A percentile compares a stretch with the other conserved stretches of the same genome.
Evolutionary conservation across 1,140 invertebrate genomes (phyloP).

Genomic region (Phymorhynchus buccinoides): DNA sequence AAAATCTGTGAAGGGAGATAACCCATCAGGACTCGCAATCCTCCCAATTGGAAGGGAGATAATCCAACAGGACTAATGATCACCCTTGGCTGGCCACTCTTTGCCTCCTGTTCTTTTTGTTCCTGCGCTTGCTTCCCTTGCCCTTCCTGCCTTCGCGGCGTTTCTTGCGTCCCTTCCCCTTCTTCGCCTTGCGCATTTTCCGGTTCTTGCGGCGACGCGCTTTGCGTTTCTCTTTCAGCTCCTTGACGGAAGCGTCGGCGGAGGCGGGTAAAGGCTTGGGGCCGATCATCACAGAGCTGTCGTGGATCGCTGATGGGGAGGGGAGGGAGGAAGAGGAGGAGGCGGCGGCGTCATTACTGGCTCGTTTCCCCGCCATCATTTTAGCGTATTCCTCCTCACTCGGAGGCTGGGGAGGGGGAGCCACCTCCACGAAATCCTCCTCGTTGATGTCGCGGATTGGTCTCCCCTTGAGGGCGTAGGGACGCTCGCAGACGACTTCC

Average conservation of each 20-base stretch:
- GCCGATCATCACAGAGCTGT: neutral
- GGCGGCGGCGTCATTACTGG: neutral
- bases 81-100: neutral
- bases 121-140: constrained; percentile 40
- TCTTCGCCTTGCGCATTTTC: constrained; percentile 10
- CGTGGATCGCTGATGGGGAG: neutral
- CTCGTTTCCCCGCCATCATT: neutral
- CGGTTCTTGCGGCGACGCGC: neutral
- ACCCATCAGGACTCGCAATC: too few species aligned
- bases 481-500: constrained; percentile 57
- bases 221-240: constrained; percentile 14
- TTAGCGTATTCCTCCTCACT: neutral
- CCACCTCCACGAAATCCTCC: constrained; percentile 46
- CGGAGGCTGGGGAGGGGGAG: neutral
- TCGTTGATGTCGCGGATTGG: constrained; percentile 42
- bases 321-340: neutral
- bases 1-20: too few species aligned
- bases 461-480: constrained; percentile 52
- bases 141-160: constrained; percentile 38
- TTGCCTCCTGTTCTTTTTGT: constrained; percentile 40
- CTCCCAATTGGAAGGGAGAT: too few species aligned
- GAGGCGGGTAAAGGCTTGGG: neutral
- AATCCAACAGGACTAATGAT: too few species aligned
- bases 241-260: constrained; percentile 18
- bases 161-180: constrained; percentile 36